Conservation (phyloP, 2,113 vertebrate genomes). For the Atlantisia rogersi region DNA sequence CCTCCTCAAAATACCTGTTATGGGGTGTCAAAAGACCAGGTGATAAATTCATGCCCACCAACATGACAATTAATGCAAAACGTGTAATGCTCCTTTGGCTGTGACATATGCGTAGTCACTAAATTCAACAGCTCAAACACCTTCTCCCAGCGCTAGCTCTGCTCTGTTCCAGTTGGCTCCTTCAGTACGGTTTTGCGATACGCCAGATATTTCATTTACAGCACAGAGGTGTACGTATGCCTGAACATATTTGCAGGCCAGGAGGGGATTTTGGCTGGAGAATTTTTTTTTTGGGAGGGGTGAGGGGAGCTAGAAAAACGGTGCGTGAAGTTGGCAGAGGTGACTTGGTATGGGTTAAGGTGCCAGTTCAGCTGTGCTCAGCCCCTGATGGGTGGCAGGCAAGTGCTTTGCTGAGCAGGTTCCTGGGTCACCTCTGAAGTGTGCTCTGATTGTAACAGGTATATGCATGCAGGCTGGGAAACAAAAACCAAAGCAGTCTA, state of each 20-base stretch:
- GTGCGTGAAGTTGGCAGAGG: background rate
- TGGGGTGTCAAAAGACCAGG: background rate
- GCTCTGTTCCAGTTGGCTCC: slow-evolving; percentile 60
- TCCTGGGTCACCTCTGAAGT: slow-evolving; percentile 4
- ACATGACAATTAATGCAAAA: background rate
- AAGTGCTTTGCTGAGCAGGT: background rate
- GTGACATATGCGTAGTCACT: background rate
- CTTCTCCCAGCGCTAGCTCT: slow-evolving; percentile 30
- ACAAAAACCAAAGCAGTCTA: background rate
- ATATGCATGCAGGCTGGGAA: background rate
- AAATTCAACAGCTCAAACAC: slow-evolving; percentile 37
- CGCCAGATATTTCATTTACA: slow-evolving; percentile 53
- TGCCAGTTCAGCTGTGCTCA: background rate
- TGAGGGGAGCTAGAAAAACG: background rate
- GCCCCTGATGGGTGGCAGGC: background rate
- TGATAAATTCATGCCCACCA: background rate
- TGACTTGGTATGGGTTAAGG: background rate
- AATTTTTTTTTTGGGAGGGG: background rate
- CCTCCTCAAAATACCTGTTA: background rate
- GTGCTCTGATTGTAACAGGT: background rate
- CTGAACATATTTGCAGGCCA: slow-evolving; percentile 59
- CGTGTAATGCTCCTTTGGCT: background rate
- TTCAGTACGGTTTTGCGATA: background rate
- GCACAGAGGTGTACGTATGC: slow-evolving; percentile 43
- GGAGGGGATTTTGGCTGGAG: slow-evolving; percentile 55